These are phyloP conservation scores for Cyanoderma ruficeps DNA, from an alignment of 2,113 vertebrate species.

Conservation along the genomic window DNA sequence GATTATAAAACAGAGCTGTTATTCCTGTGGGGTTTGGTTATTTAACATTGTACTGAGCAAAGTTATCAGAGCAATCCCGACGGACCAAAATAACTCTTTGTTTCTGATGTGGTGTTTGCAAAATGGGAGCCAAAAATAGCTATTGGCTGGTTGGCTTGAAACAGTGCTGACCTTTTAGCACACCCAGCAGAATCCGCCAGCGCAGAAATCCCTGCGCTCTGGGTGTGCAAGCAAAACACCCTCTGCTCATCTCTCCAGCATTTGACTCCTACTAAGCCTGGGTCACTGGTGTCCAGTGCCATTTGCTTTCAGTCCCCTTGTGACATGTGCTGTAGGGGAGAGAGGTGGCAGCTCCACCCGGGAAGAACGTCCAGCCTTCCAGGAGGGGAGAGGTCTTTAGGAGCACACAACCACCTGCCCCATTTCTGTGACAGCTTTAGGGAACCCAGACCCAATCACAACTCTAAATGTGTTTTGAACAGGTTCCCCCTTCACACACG, in stretches of 20 bases:
- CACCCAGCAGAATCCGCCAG: not conserved
- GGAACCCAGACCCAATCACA: not conserved
- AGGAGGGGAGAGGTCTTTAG: not conserved
- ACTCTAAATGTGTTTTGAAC: not conserved
- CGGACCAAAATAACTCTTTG: conserved; percentile 62
- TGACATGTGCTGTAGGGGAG: not conserved
- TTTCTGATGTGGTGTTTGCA: conserved; percentile 40
- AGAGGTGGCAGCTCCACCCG: not conserved
- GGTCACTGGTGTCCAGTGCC: not conserved
- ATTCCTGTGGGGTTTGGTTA: conserved; percentile 57
- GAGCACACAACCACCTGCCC: not conserved
- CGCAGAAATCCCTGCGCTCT: not conserved
- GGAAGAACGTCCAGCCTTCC: not conserved
- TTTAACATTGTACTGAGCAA: conserved; percentile 61
- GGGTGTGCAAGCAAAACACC: not conserved
- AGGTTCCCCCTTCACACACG: not conserved
- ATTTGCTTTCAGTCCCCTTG: not conserved
- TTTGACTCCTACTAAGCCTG: not conserved
- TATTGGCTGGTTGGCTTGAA: conserved; percentile 23
- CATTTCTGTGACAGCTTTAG: not conserved
- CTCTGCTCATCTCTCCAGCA: not conserved
- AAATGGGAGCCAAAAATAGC: conserved; percentile 59
- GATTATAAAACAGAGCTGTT: conserved; percentile 15
- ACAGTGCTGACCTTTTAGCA: conserved; percentile 47
- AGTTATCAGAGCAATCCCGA: conserved; percentile 51